Base-by-base conservation (phyloP, 2,888 invertebrate species). In the Quadroppia sp. region DNA sequence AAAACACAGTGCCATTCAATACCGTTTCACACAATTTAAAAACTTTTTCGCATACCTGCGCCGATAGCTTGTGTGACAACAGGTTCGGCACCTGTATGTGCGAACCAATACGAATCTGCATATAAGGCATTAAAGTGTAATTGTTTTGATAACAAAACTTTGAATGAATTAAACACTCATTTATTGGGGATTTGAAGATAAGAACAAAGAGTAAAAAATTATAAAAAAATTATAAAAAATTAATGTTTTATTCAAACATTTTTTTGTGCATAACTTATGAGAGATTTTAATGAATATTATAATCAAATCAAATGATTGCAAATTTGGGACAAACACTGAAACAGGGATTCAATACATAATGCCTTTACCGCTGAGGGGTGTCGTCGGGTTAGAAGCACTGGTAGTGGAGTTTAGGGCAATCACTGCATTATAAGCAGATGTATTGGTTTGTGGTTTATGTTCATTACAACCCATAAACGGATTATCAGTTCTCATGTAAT, bases 101-200 rank as follows among this genome's bases (percentile, higher is more conserved):
- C 76, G 73, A 76, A 76, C 76, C 76, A 76, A 45, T 76, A 76
- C 17, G 75, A 61, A 56, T 76, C 76, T 76, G 17, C 56, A 56
- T 56, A 56, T 56, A 56, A 56, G 56, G 56, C 13, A 56, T 56
- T 25, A 56, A 25, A 20, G n/a, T n/a, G n/a, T 48, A 48, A 48
- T 48, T n/a, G 48, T 48, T 48, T 48, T n/a, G 3, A 48, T 48
- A 48, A 9, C 3, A 48, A n/a, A 15, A 48, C 15, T 48, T 48
- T 9, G 15, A 9, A 4, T 36, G 6, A 36, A 36, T 36, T 36
- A 7, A 36, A 9, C 6, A 7, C 6, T 36, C 36, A 36, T 36
- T 36, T 36, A 4, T 36, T 4, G 9, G 9, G 6, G 36, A 36
- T 36, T 36, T 36, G 6, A 36, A 36, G 36, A 36, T 36, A 36